Base-by-base conservation (phyloP, 2,797 vertebrate species). In the Sebastes kiyomatsui region DNA sequence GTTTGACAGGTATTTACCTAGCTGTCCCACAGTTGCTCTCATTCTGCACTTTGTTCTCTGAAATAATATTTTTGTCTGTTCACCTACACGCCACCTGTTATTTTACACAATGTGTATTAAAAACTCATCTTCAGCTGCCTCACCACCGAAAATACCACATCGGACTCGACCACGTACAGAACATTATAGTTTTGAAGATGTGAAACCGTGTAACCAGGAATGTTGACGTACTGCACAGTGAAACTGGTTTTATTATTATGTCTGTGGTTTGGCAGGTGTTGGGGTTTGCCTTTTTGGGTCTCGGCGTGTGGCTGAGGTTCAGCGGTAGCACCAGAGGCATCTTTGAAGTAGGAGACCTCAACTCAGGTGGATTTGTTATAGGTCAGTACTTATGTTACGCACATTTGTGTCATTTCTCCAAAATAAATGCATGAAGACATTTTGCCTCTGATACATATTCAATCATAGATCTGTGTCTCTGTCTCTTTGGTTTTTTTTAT, bases 261-360 rank as follows among this genome's bases (percentile, higher is more conserved):
- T 46, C 42, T 76, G 18, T 66, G 25, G 6, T 64, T 28, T 25
- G 1, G 4, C 85, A 96, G 96, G 3, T 95, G 80, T 16, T 94
- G 71, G 96, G 95, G 0, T 2, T 90, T 0, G 84, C 61, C 1
- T 87, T 94, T 2, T 1, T 95, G n/a, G 83, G 13, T 1, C 75
- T 94, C 0, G 95, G 95, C 7, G 0, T 95, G 49, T 95, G 94
- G 93, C 58, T 96, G 60, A 83, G 94, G 27, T 90, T 94, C 72
- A 93, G 94, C 22, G 0, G 16, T 0, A 32, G 58, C 59, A 95
- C 95, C 28, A 81, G 81, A 27, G 75, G 18, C 5, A 55, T 94
- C 35, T 95, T 95, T 22, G 0, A 81, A 38, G 10, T 92, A 0
- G 6, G 88, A 0, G 11, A 0, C 0, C 56, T 94, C 13, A 85